Evolutionary conservation across 2,888 invertebrate genomes (phyloP).

Genomic region (Oconnorella tubifera): DNA sequence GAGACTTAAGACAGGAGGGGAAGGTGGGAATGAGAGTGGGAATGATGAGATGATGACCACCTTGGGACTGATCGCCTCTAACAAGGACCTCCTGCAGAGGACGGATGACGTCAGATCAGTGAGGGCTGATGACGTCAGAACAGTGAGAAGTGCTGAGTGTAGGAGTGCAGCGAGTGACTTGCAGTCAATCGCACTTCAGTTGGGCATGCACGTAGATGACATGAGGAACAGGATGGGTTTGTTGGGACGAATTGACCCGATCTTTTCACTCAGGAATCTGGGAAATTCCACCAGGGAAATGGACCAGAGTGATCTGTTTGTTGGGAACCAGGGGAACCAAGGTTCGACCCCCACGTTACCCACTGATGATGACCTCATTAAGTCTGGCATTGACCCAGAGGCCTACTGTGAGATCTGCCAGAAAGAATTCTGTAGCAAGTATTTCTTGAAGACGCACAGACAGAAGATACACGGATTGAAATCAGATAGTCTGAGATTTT

Average conservation of each 20-base stretch:
- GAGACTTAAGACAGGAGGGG: no score
- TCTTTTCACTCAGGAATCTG: no score
- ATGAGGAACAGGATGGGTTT: not conserved
- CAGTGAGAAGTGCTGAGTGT: no score
- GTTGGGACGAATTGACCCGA: no score
- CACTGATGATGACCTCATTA: not conserved
- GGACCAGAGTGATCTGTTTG: not conserved
- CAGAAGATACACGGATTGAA: constrained; percentile 92
- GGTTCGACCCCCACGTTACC: no score
- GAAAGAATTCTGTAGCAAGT: constrained; percentile 96
- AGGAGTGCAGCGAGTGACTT: not conserved
- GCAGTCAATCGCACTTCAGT: not conserved
- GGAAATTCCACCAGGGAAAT: not conserved
- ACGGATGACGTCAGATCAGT: not conserved
- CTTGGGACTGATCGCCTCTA: constrained; percentile 6
- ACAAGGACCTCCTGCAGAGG: not conserved
- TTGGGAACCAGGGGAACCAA: not conserved
- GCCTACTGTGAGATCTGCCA: constrained; percentile 70
- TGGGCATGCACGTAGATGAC: not conserved
- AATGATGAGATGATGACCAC: constrained; percentile 6
- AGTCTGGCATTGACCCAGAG: constrained; percentile 48
- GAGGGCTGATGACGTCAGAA: no score
- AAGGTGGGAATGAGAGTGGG: not conserved
- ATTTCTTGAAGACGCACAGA: constrained; percentile 93
- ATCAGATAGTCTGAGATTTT: constrained; percentile 9